Evolutionary conservation across 1,140 invertebrate species (phyloP), one percentile per base, ranked within the genome.

Genomic region (Drosophila nebulosa): DNA sequence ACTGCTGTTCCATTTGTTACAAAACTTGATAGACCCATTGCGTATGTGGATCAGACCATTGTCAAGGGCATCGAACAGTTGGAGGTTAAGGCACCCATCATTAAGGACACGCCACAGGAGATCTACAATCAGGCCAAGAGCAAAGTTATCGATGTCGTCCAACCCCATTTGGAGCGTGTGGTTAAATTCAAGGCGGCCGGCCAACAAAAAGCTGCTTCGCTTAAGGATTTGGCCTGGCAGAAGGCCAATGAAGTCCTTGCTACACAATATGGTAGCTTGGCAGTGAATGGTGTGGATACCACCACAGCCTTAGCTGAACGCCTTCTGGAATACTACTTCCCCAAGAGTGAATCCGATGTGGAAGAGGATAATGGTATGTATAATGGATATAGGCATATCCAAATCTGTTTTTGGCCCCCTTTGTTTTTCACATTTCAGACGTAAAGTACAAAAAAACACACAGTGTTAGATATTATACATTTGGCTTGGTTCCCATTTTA

Each of bases 71-170:
- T 96, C 35, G 94, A 95, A 56, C 93, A 93, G 64, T 92, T 96
- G 16, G 95, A 95, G 90, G 92, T 94, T 63, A 94, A 93, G 66
- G 92, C 95, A 3, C 95, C 95, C 0, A 92, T 95, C 1, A 94
- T 96, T 30, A 94, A 94, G 46, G 93, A 95, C 65, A 93, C 94
- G 42, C 95, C 95, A 1, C 94, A 94, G 76, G 93, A 95, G 92
- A 95, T 96, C 69, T 95, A 95, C 50, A 94, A 94, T 56, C 94
- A 94, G 39, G 95, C 94, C 3, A 95, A 94, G 83, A 93, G 93
- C 50, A 94, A 94, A 53, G 94, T 95, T 63, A 92, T 93, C 16
- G 92, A 93, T 26, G 94, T 93, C 46, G 91, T 95, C 0, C 93
- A 94, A 21, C 94, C 94, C 39, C 94, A 94, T 46, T 85, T 95